Evolutionary conservation across 2,113 vertebrate genomes (phyloP).

Genomic region (Onychostoma macrolepis): DNA sequence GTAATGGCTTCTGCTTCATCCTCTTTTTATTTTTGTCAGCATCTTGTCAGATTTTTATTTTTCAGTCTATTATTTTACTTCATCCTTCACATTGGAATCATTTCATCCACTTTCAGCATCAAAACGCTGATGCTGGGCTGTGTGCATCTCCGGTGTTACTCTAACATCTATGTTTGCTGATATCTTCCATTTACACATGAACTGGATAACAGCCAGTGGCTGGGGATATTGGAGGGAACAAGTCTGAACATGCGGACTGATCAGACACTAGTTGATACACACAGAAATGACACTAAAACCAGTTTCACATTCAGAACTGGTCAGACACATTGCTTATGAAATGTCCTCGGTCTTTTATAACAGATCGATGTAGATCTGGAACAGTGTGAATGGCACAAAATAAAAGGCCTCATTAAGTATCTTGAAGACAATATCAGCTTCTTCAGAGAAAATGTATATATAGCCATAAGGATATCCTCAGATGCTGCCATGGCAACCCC

Average conservation of each 20-base stretch:
- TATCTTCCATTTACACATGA: background rate
- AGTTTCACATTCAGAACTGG: background rate
- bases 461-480: background rate
- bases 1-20: too few relatives aligned
- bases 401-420: slow-evolving; percentile 26
- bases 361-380: background rate
- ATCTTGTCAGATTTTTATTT: too few relatives aligned
- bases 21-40: too few relatives aligned
- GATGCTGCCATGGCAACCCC: slow-evolving; percentile 53
- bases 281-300: background rate
- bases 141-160: background rate
- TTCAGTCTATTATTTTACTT: background rate
- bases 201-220: background rate
- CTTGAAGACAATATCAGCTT: background rate
- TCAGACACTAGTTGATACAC: background rate
- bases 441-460: slow-evolving; percentile 34
- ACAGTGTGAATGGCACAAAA: background rate
- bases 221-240: background rate
- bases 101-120: background rate
- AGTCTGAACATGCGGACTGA: too few relatives aligned
- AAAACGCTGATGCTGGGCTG: background rate
- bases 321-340: background rate
- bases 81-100: background rate
- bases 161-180: background rate
- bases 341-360: background rate